Evolutionary conservation across 2,888 invertebrate genomes (phyloP).

Genomic region (Ethmia dodecea): DNA sequence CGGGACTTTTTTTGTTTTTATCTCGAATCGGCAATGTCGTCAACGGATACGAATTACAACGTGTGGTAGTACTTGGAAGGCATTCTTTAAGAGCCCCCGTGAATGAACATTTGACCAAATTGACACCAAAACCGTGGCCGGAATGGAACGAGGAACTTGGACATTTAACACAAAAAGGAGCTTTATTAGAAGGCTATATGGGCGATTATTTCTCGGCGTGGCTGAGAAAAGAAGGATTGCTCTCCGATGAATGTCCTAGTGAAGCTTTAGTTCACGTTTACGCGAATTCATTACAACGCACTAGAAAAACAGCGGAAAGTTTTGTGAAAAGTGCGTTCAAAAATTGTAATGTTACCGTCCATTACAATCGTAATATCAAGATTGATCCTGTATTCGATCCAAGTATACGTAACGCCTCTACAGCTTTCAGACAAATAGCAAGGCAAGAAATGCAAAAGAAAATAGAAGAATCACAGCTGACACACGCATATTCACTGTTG

Average conservation of each 20-base stretch:
- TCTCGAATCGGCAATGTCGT: background rate
- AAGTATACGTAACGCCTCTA: too few relatives aligned
- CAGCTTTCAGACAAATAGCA: too few relatives aligned
- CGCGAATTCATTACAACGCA: constrained; percentile 49
- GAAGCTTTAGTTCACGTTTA: constrained; percentile 37
- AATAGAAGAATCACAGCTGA: constrained; percentile 30
- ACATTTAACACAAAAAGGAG: constrained; percentile 49
- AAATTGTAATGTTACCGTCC: constrained; percentile 36
- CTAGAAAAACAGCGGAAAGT: constrained; percentile 41
- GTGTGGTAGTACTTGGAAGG: constrained; percentile 51
- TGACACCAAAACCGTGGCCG: constrained; percentile 41
- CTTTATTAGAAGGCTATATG: constrained; percentile 45
- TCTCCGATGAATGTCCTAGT: constrained; percentile 35
- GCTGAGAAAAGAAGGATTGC: constrained; percentile 35
- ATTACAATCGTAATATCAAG: too few relatives aligned
- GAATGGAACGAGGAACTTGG: constrained; percentile 36
- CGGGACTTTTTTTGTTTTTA: constrained; percentile 1
- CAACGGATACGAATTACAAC: constrained; percentile 21
- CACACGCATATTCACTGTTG: constrained; percentile 31
- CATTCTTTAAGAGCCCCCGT: constrained; percentile 54
- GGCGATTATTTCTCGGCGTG: constrained; percentile 48
- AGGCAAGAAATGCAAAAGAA: constrained; percentile 38
- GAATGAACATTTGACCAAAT: constrained; percentile 27
- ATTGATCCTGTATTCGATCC: too few relatives aligned
- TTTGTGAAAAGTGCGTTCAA: constrained; percentile 45